Percentiles rank a stretch among this genome's conserved stretches.
Conservation (phyloP, 2,113 vertebrate genomes). For the Smithornis capensis region DNA sequence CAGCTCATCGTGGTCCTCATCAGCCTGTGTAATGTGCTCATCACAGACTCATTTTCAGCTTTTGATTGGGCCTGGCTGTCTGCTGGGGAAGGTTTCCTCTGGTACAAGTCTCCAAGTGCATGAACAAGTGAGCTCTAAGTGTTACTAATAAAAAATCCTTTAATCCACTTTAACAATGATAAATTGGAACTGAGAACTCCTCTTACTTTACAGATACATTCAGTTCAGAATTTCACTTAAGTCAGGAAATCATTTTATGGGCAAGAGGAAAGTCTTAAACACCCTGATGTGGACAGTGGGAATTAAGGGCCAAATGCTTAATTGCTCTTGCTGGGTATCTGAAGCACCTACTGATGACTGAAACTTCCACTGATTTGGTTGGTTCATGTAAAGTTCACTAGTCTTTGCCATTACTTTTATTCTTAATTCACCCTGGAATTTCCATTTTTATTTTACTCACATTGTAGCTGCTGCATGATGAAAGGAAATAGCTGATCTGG, state of each 20-base stretch:
- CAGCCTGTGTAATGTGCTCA: constrained; percentile 48
- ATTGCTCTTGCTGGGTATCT: background rate
- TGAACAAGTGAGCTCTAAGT: constrained; percentile 59
- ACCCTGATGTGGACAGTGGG: background rate
- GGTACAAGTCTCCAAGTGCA: constrained; percentile 52
- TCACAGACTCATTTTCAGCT: constrained; percentile 49
- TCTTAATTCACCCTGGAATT: background rate
- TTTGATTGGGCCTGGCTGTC: constrained; percentile 48
- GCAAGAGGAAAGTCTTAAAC: background rate
- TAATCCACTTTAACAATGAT: constrained; percentile 65
- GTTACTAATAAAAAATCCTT: constrained; percentile 67
- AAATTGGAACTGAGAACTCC: constrained; percentile 46
- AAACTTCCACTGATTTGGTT: background rate
- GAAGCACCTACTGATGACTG: background rate
- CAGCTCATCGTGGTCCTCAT: background rate
- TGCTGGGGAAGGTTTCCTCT: constrained; percentile 34
- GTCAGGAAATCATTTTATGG: constrained; percentile 8
- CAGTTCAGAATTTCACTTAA: constrained; percentile 41
- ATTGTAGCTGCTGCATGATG: background rate
- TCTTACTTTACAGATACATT: constrained; percentile 30
- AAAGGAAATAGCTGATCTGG: background rate
- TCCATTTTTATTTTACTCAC: background rate
- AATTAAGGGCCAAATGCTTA: constrained; percentile 4
- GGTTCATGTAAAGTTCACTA: background rate
- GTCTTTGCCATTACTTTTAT: background rate